Conservation (phyloP, 2,797 vertebrate species). For the Coregonus suidteri region DNA sequence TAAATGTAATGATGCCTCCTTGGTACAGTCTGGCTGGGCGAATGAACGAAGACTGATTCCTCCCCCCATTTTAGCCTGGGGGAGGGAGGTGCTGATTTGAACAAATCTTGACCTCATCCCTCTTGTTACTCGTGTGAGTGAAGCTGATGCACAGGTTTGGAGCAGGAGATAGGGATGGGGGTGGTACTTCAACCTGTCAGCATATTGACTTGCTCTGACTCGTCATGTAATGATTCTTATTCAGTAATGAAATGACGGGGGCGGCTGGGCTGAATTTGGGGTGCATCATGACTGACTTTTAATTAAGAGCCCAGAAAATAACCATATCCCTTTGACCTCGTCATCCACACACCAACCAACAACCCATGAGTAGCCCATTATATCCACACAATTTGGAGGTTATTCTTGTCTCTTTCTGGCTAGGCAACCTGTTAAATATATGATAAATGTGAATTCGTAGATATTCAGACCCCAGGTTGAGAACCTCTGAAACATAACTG, state of each 20-base stretch:
- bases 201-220: conserved; percentile 75
- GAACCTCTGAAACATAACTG: background rate
- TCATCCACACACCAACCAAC: conserved; percentile 37
- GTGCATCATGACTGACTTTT: conserved; percentile 69
- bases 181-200: conserved; percentile 66
- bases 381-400: background rate
- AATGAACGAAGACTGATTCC: conserved; percentile 65
- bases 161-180: conserved; percentile 47
- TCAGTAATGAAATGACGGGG: conserved; percentile 69
- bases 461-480: background rate
- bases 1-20: conserved; percentile 87
- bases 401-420: background rate
- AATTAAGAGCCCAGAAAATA: conserved; percentile 66
- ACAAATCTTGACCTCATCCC: conserved; percentile 75
- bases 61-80: conserved; percentile 57
- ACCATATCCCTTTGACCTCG: conserved; percentile 65
- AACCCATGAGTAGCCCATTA: background rate
- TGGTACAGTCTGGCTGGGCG: conserved; percentile 71
- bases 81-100: conserved; percentile 73
- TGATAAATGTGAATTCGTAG: background rate
- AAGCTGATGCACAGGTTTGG: conserved; percentile 61
- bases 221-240: conserved; percentile 75
- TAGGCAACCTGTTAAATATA: background rate
- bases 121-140: conserved; percentile 66
- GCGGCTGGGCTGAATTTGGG: conserved; percentile 61